These are phyloP conservation scores for Hylia prasina DNA, from an alignment of 2,113 vertebrate genomes.

Conservation along the genomic window DNA sequence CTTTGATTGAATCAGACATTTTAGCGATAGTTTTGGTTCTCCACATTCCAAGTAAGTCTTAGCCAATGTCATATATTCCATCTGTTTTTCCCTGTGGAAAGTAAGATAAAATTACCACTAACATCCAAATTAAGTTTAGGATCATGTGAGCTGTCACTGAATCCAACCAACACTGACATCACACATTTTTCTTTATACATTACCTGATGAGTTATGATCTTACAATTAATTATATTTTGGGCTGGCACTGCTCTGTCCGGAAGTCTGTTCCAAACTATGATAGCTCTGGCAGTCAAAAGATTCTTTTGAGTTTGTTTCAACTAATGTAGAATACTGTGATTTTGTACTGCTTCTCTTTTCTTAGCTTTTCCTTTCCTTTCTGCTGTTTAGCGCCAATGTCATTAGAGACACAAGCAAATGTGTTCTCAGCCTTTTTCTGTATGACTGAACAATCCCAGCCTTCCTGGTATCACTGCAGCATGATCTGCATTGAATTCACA, in stretches of 20 bases:
- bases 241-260: background rate
- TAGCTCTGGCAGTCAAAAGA: background rate
- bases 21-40: slow-evolving; percentile 75
- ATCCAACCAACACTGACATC: background rate
- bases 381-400: background rate
- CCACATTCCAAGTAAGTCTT: slow-evolving; percentile 79
- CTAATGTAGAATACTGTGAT: background rate
- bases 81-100: slow-evolving; percentile 73
- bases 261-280: background rate
- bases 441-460: background rate
- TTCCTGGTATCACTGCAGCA: background rate
- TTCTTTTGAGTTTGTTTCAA: background rate
- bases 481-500: background rate
- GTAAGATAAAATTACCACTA: background rate
- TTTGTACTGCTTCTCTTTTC: background rate
- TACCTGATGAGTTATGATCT: background rate
- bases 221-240: background rate
- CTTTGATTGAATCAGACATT: slow-evolving; percentile 76
- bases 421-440: background rate
- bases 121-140: background rate
- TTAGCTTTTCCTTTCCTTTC: background rate
- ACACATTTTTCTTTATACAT: background rate
- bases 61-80: slow-evolving; percentile 76
- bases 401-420: background rate
- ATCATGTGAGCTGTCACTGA: background rate